These are phyloP conservation scores for Uria aalge DNA, from an alignment of 2,113 vertebrate species.

Conservation along the genomic window DNA sequence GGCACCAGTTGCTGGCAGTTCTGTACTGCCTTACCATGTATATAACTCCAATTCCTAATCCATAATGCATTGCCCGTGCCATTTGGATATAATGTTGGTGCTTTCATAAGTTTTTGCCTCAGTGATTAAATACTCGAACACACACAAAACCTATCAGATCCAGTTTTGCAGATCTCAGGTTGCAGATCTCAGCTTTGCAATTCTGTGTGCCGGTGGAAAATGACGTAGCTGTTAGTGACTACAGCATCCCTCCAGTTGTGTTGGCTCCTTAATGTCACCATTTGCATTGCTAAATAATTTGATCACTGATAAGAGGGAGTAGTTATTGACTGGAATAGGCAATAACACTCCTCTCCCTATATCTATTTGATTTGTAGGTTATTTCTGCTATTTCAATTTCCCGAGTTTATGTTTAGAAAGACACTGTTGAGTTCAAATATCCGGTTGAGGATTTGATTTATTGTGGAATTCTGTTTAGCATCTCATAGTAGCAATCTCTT, in stretches of 20 bases:
- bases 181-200: background rate
- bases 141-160: background rate
- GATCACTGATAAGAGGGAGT: background rate
- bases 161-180: background rate
- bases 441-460: background rate
- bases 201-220: background rate
- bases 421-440: background rate
- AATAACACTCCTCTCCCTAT: background rate
- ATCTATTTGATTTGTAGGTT: background rate
- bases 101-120: background rate
- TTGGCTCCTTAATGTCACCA: background rate
- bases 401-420: background rate
- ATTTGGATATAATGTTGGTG: background rate
- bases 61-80: background rate
- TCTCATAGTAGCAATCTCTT: background rate
- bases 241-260: background rate
- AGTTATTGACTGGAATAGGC: background rate
- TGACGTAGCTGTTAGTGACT: accelerated
- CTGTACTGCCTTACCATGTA: background rate
- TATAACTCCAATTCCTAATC: background rate
- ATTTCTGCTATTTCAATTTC: background rate
- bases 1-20: background rate
- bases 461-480: background rate
- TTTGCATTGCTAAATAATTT: slow-evolving; percentile 17
- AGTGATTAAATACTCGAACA: background rate